Evolutionary conservation across 2,888 invertebrate species (phyloP).

Genomic region (Stegana nigrithorax): DNA sequence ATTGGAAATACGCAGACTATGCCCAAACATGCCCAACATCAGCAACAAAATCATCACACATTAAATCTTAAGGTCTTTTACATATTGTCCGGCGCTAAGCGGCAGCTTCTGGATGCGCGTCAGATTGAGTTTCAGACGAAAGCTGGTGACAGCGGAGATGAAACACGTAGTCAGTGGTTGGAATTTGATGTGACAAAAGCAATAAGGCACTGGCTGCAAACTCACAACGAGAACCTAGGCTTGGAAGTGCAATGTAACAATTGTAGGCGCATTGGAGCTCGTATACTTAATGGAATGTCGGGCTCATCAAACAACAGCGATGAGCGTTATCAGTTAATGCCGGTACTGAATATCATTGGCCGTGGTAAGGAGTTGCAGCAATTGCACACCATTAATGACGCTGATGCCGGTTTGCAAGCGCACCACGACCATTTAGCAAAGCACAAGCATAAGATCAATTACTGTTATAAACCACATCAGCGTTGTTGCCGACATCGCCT

Average conservation of each 20-base stretch:
- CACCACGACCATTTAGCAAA: slow-evolving; percentile 59
- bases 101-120: slow-evolving; percentile 64
- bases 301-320: slow-evolving; percentile 15
- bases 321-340: slow-evolving; percentile 50
- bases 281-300: slow-evolving; percentile 58
- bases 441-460: slow-evolving; percentile 57
- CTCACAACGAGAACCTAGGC: slow-evolving; percentile 69
- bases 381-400: slow-evolving; percentile 26
- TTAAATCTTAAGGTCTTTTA: slow-evolving; percentile 62
- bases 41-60: slow-evolving; percentile 33
- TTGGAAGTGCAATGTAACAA: slow-evolving; percentile 72
- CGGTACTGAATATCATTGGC: slow-evolving; percentile 65
- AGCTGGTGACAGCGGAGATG: slow-evolving; percentile 40
- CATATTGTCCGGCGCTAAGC: slow-evolving; percentile 44
- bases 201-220: slow-evolving; percentile 69
- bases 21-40: slow-evolving; percentile 2
- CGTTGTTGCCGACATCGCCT: slow-evolving; percentile 77
- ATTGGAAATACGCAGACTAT: background rate
- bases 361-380: slow-evolving; percentile 40
- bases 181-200: slow-evolving; percentile 73
- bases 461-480: slow-evolving; percentile 71
- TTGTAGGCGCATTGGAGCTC: slow-evolving; percentile 67
- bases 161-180: slow-evolving; percentile 71
- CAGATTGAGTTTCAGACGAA: slow-evolving; percentile 61
- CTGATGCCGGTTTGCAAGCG: too few species aligned